Evolutionary conservation across 1,140 invertebrate genomes (phyloP).

Genomic region (Ooceraea biroi): DNA sequence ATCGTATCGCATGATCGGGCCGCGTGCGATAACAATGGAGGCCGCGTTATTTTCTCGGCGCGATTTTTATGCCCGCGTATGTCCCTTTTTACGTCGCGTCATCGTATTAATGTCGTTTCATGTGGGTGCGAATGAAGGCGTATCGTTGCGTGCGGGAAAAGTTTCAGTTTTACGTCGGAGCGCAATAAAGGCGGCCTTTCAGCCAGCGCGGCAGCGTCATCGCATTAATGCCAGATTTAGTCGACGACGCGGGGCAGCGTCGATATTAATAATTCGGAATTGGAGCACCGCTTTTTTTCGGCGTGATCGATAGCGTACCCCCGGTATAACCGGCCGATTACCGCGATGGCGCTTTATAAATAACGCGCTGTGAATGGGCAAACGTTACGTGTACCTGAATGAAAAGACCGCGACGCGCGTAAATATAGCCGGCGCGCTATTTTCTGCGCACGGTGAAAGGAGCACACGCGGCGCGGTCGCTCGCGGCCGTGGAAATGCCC

Average conservation of each 20-base stretch:
- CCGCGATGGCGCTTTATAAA: constrained; percentile 25
- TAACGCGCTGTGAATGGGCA: constrained; percentile 33
- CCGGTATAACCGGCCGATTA: not conserved
- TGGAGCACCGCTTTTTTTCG: not conserved
- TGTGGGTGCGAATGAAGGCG: not conserved
- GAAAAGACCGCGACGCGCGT: constrained; percentile 41
- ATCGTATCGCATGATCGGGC: not conserved
- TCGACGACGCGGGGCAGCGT: no score
- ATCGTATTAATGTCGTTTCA: not conserved
- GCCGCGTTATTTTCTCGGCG: not conserved
- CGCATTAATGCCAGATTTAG: constrained; percentile 1
- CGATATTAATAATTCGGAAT: not conserved
- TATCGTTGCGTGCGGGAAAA: constrained; percentile 11
- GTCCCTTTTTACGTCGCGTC: not conserved
- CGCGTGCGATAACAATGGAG: no score
- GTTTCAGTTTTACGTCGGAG: not conserved
- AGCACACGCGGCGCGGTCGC: constrained; percentile 6
- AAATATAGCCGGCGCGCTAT: constrained; percentile 52
- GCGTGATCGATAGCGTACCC: not conserved
- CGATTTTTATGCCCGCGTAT: not conserved
- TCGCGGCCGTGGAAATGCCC: constrained; percentile 28
- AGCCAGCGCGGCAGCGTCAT: not conserved
- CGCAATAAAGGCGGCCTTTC: not conserved
- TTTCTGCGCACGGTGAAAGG: constrained; percentile 53
- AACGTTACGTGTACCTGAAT: constrained; percentile 42